Evolutionary conservation across 2,113 vertebrate species (phyloP).

Genomic region (Bubalus kerabau): DNA sequence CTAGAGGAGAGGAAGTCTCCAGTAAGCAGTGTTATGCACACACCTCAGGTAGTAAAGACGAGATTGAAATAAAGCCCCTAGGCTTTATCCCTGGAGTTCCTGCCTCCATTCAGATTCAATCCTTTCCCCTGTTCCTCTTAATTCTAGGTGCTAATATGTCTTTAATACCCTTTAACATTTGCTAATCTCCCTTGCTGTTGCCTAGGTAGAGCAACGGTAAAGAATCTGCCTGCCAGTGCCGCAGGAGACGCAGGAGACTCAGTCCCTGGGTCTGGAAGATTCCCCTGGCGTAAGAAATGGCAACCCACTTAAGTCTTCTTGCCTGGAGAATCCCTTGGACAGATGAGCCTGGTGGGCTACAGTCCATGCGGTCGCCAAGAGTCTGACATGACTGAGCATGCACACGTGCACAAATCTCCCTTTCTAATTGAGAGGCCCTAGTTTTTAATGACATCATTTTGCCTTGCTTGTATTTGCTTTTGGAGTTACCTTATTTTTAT

Average conservation of each 20-base stretch:
- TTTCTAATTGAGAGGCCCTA: background rate
- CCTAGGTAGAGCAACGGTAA: background rate
- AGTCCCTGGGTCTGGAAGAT: background rate
- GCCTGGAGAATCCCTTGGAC: background rate
- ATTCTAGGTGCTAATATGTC: background rate
- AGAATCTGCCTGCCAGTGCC: background rate
- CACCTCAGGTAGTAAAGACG: background rate
- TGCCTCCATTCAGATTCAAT: background rate
- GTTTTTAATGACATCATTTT: constrained; percentile 12
- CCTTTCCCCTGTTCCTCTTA: background rate
- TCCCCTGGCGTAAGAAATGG: background rate
- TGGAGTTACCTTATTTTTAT: background rate
- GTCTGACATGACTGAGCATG: background rate
- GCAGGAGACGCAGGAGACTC: background rate
- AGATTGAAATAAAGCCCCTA: background rate
- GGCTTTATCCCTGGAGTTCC: background rate
- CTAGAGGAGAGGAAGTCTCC: background rate
- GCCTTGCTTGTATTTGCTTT: constrained; percentile 35
- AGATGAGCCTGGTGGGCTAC: background rate
- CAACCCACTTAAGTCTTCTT: background rate
- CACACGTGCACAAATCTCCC: background rate
- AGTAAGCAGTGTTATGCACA: rapidly evolving
- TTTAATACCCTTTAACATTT: background rate
- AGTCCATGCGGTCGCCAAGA: background rate
- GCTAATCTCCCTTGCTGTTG: background rate